Evolutionary conservation across 2,888 invertebrate species (phyloP), one percentile per base, ranked within the genome.

Genomic region (Melanophora roralis): DNA sequence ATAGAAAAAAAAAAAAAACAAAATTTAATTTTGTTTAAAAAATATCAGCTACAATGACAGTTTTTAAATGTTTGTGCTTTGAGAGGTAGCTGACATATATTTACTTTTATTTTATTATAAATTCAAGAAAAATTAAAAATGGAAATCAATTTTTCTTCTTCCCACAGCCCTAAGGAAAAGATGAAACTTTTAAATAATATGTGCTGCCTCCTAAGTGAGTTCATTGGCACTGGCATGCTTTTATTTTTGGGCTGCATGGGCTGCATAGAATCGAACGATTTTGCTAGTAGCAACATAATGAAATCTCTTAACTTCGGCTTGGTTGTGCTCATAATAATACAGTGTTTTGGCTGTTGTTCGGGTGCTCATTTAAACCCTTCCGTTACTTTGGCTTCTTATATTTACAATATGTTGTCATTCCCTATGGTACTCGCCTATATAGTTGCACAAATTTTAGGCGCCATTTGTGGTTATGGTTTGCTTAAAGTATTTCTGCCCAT

Each of bases 321-420:
- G 45, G 91, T 92, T 0, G 93, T 95, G 43, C 91, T 94, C 86
- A 90, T 94, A 45, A 91, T 94, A 79, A 92, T 95, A 64, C 94
- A 94, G 92, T 92, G 92, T 69, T 94, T 95, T 82, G 95, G 95
- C 2, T 95, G 95, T 85, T 91, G 95, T 65, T 95, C 95, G 38
- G 95, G 94, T 21, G 94, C 94, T 0, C 95, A 94, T 86, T 90
- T 96, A 85, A 96, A 96, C 88, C 96, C 96, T 0, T 92, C 93
- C 0, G 94, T 96, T 3, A 94, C 95, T 0, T 86, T 94, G 5
- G 93, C 93, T 0, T 92, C 94, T 0, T 90, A 93, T 1, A 77
- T 90, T 38, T 90, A 90, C 71, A 85, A 89, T 2, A 27, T 86
- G 79, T 79, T 89, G 0, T 81, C 86, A 0, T 51, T 88, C 43